These are phyloP conservation scores for Pararge aegeria DNA, from an alignment of 1,140 invertebrate genomes.

Conservation along the genomic window DNA sequence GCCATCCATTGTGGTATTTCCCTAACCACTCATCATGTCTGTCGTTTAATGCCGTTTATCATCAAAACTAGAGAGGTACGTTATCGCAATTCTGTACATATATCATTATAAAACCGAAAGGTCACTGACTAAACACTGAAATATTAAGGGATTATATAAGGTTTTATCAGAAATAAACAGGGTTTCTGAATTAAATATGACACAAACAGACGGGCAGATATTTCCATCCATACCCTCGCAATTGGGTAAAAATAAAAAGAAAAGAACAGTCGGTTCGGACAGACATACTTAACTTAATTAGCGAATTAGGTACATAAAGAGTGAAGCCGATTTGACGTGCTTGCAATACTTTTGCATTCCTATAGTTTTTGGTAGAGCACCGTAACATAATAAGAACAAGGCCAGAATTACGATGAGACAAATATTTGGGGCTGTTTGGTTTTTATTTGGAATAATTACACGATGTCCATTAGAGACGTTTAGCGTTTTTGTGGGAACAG, in stretches of 20 bases:
- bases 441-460: conserved; percentile 56
- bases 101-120: no score
- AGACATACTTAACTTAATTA: conserved; percentile 3
- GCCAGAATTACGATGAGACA: conserved; percentile 49
- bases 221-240: no score
- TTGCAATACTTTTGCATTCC: conserved; percentile 38
- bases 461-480: conserved; percentile 54
- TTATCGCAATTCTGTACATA: not conserved
- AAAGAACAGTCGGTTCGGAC: no score
- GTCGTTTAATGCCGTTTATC: conserved; percentile 32
- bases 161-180: no score
- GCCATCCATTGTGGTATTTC: conserved; percentile 36
- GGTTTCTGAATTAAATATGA: no score
- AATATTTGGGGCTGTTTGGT: conserved; percentile 48
- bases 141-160: no score
- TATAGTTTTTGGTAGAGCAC: conserved; percentile 36
- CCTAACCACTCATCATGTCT: conserved; percentile 11
- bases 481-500: conserved; percentile 45
- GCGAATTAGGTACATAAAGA: not conserved
- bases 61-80: conserved; percentile 11
- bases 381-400: conserved; percentile 48
- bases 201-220: no score
- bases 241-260: no score
- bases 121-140: no score
- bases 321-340: conserved; percentile 24